These are phyloP conservation scores for Syngnathus typhle DNA, from an alignment of 2,113 vertebrate species.

Conservation along the genomic window DNA sequence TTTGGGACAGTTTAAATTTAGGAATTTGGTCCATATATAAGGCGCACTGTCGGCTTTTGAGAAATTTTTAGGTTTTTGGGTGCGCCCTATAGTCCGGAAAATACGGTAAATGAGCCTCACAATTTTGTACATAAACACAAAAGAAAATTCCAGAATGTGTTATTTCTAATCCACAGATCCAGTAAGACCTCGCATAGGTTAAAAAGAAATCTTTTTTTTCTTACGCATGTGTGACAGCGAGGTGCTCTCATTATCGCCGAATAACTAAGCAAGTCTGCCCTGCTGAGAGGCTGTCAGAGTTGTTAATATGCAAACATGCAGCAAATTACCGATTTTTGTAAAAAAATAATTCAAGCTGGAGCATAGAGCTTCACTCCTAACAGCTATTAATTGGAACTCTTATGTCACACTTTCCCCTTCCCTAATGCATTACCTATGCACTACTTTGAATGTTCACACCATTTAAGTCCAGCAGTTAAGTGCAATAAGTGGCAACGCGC, in stretches of 20 bases:
- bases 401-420: not conserved
- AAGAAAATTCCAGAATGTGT: not conserved
- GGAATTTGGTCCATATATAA: no score
- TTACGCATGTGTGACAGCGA: not conserved
- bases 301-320: conserved; percentile 50
- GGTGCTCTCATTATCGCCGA: conserved; percentile 59
- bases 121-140: not conserved
- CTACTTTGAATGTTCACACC: conserved; percentile 1
- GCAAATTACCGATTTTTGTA: conserved; percentile 15
- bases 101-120: no score
- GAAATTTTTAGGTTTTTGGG: no score
- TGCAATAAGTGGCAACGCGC: conserved; percentile 14
- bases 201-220: conserved; percentile 1
- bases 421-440: not conserved
- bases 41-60: no score
- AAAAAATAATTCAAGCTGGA: conserved; percentile 4
- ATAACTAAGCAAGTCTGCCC: conserved; percentile 48
- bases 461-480: conserved; percentile 19
- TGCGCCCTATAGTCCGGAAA: no score
- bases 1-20: no score
- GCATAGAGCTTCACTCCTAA: conserved; percentile 9
- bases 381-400: conserved; percentile 13
- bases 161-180: not conserved
- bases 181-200: not conserved
- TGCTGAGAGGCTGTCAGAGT: conserved; percentile 59